Base-by-base conservation (phyloP, 1,140 invertebrate species). In the Eriocheir sinensis region DNA sequence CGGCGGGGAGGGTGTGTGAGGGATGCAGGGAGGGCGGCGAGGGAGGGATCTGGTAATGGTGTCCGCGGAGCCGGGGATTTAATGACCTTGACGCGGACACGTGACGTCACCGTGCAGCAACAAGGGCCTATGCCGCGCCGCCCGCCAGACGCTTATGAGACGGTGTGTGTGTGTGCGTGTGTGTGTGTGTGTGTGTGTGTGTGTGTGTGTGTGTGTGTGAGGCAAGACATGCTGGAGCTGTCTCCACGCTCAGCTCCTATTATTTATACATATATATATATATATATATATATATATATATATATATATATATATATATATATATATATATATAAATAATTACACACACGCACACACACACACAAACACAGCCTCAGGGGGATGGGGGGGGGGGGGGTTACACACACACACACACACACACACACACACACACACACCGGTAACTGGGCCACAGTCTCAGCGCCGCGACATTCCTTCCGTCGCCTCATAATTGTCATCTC, bases 1-100 rank as follows among this genome's bases (percentile, higher is more conserved):
- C 41, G 44, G 38, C 2, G 17, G 44, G 86, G 32, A 12, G 38
- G 81, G 32, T 8, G 81, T 85, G 40, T 36, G 81, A 21, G 15
- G 40, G 17, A 12, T 9, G n/a, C 17, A 21, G 32, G 81, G 81
- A 34, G 40, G 81, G 32, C 8, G 27, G 40, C 32, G 86, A 53
- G 88, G 53, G 88, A 53, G 34, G 81, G 34, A 38, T 17, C 2
- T 85, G 81, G 38, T 15, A 41, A 85, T 85, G 81, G 81, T 36
- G 81, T 36, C 83, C n/a, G 80, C 27, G 79, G 53, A 44, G 92
- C 36, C 53, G 92, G 92, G 85, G 48, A 93, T 93, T 93, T 93
- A 93, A 93, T 93, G 92, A 93, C 92, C 92, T 93, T 93, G 92
- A 93, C 85, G 89, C 85, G 40, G 85, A 38, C 81, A 80, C 21